A percentile compares a stretch with the other conserved stretches of the same genome.
phyloP scores from a whole-genome alignment of 1,140 invertebrate genomes.

The Parasteatoda tepidariorum region DNA sequence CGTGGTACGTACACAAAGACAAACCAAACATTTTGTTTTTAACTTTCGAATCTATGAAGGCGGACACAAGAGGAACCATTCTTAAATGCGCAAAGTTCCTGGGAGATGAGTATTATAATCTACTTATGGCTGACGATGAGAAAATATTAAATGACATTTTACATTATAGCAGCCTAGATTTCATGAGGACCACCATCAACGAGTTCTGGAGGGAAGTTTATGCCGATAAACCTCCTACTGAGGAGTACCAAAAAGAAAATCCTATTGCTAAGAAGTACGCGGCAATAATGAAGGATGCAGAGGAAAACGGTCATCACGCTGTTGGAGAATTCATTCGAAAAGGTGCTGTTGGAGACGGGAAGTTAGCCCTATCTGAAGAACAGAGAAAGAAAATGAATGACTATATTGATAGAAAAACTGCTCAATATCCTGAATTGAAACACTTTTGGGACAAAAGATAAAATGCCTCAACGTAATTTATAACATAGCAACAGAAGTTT shows the following conservation, averaged over 20 bases:
- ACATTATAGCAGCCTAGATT: slow-evolving; percentile 70
- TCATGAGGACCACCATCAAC: slow-evolving; percentile 69
- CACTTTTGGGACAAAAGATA: too few species aligned
- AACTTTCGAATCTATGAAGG: slow-evolving; percentile 63
- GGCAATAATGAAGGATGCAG: slow-evolving; percentile 68
- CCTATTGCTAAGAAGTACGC: slow-evolving; percentile 68
- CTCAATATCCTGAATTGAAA: neutral
- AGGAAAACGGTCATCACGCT: slow-evolving; percentile 66
- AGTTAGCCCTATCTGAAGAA: slow-evolving; percentile 67
- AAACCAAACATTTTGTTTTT: slow-evolving; percentile 67
- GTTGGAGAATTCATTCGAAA: slow-evolving; percentile 63
- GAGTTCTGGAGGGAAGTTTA: neutral
- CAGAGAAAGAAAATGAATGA: slow-evolving; percentile 68
- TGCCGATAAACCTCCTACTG: neutral
- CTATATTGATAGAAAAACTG: slow-evolving; percentile 57
- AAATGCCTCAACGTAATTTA: too few species aligned
- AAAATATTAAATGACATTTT: slow-evolving; percentile 65
- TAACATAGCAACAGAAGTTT: too few species aligned
- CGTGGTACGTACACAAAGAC: slow-evolving; percentile 64
- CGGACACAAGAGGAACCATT: slow-evolving; percentile 67
- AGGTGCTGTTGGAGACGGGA: slow-evolving; percentile 70
- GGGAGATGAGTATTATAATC: slow-evolving; percentile 63
- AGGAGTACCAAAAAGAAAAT: neutral
- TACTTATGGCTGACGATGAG: slow-evolving; percentile 63
- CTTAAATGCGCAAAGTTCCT: slow-evolving; percentile 70